A percentile compares a stretch with the other conserved stretches of the same genome.
Evolutionary conservation across 2,797 vertebrate species (phyloP).

Genomic region (Oryzias dopingdopingensis): DNA sequence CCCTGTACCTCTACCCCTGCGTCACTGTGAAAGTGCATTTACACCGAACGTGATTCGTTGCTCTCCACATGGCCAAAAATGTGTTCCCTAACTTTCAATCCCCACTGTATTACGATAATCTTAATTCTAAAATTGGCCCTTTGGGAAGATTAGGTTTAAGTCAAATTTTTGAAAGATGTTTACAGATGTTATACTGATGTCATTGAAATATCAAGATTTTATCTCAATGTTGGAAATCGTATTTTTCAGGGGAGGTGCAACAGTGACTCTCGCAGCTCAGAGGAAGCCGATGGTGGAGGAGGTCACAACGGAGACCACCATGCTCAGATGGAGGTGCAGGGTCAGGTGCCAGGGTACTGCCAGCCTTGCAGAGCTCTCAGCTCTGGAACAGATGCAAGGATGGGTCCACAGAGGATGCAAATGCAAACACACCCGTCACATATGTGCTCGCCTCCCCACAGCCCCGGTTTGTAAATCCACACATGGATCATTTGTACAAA

Average conservation of each 20-base stretch:
- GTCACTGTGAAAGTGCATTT: too few species aligned
- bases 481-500: background rate
- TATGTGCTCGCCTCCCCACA: slow-evolving; percentile 56
- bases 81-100: too few species aligned
- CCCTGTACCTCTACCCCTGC: too few species aligned
- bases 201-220: too few species aligned
- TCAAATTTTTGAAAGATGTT: too few species aligned
- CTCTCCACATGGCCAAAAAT: too few species aligned
- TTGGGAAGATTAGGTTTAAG: too few species aligned
- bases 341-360: slow-evolving; percentile 48
- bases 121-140: too few species aligned
- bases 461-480: slow-evolving; percentile 63
- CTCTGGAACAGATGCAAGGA: slow-evolving; percentile 48
- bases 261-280: slow-evolving; percentile 69
- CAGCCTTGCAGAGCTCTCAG: slow-evolving; percentile 43
- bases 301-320: slow-evolving; percentile 37
- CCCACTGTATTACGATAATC: too few species aligned
- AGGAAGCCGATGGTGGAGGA: slow-evolving; percentile 59
- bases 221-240: slow-evolving; percentile 10
- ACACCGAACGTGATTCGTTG: too few species aligned
- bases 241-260: slow-evolving; percentile 59
- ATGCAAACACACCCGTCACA: slow-evolving; percentile 51
- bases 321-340: slow-evolving; percentile 51
- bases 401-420: slow-evolving; percentile 46
- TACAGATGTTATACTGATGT: too few species aligned